phyloP scores from a whole-genome alignment of 2,113 vertebrate genomes.

The Melospiza melodia region DNA sequence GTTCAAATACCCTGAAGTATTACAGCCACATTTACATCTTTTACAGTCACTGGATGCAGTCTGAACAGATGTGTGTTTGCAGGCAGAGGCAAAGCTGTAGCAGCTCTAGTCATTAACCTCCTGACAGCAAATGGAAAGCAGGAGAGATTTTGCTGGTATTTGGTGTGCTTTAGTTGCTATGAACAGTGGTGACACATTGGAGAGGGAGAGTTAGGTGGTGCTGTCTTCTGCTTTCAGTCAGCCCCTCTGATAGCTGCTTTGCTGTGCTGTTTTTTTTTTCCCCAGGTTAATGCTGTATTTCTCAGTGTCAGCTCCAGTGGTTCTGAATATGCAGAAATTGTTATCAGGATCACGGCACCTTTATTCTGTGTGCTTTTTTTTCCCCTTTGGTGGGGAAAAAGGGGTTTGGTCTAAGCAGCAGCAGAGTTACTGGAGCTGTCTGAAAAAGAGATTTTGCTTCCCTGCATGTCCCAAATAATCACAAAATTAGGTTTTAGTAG shows the following conservation, averaged over 20 bases:
- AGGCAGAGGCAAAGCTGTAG: not conserved
- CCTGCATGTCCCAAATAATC: not conserved
- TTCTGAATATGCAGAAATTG: not conserved
- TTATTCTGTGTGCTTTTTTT: accelerated
- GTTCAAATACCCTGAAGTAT: not conserved
- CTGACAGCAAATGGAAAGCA: not conserved
- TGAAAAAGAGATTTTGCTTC: not conserved
- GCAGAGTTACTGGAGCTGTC: not conserved
- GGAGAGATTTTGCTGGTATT: not conserved
- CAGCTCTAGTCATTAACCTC: not conserved
- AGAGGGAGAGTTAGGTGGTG: not conserved
- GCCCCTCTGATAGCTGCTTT: not conserved
- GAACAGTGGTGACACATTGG: accelerated
- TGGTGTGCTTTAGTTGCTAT: not conserved
- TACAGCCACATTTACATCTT: not conserved
- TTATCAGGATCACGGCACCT: not conserved
- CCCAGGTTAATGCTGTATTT: not conserved
- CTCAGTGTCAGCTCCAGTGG: not conserved
- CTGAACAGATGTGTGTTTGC: not conserved
- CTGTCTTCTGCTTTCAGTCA: not conserved
- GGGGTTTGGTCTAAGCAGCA: not conserved
- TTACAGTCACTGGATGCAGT: not conserved
- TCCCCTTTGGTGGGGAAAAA: accelerated
- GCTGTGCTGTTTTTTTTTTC: not conserved
- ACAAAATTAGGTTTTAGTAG: not conserved